These are phyloP conservation scores for Cydia fagiglandana DNA, from an alignment of 1,140 invertebrate species.

Conservation along the genomic window DNA sequence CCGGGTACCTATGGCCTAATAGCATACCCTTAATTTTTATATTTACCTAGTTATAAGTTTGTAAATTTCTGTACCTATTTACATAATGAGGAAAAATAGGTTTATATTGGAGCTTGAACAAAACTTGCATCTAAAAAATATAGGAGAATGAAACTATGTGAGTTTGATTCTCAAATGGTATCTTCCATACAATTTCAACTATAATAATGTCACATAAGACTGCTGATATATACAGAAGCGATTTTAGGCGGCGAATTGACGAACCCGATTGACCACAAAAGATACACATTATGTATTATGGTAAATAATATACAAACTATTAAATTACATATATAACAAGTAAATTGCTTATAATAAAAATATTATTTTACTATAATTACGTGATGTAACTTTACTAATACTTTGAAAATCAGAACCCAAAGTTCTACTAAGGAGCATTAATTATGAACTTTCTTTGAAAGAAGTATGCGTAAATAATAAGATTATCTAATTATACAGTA, in stretches of 20 bases:
- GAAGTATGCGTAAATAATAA: neutral
- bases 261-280: conserved; percentile 9
- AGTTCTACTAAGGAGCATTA: neutral
- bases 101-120: neutral
- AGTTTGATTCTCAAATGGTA: neutral
- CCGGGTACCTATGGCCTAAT: too few species aligned
- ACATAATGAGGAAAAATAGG: too few species aligned
- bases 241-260: conserved; percentile 14
- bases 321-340: conserved; percentile 16
- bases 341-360: conserved; percentile 3
- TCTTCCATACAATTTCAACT: neutral
- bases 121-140: neutral
- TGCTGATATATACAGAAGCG: conserved; percentile 9
- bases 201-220: neutral
- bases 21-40: too few species aligned
- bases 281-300: neutral
- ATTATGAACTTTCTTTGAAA: neutral
- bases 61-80: too few species aligned
- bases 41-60: too few species aligned
- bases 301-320: neutral
- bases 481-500: neutral
- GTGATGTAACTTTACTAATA: conserved; percentile 13
- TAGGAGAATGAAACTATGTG: neutral
- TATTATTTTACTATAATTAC: neutral
- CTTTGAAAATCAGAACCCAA: neutral